Conservation (phyloP, 1,140 invertebrate genomes). For the Temnothorax longispinosus region DNA sequence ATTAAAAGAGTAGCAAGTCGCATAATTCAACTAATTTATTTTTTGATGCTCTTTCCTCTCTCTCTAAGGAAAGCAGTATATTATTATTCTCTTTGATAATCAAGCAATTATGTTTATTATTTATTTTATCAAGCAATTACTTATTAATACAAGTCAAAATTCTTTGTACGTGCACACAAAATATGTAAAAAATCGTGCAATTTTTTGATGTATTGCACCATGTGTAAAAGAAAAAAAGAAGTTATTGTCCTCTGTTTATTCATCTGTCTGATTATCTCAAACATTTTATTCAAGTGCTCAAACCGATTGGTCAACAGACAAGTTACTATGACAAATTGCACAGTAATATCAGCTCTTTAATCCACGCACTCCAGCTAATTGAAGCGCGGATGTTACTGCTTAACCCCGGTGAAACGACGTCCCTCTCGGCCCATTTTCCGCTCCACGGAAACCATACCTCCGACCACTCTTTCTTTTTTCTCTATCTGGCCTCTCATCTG, state of each 20-base stretch:
- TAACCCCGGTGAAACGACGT: slow-evolving; percentile 42
- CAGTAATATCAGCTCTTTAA: slow-evolving; percentile 70
- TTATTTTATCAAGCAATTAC: not conserved
- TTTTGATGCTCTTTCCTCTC: not conserved
- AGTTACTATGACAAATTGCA: slow-evolving; percentile 71
- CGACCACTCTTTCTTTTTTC: not conserved
- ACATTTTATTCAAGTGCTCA: not conserved
- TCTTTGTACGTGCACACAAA: not conserved
- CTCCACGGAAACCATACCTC: not conserved
- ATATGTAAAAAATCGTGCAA: not conserved
- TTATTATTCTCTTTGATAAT: slow-evolving; percentile 16
- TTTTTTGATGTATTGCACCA: not conserved
- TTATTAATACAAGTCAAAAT: not conserved
- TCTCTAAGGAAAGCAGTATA: not conserved
- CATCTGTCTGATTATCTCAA: not conserved
- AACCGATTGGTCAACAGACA: slow-evolving; percentile 49
- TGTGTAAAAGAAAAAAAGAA: not conserved
- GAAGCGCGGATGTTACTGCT: slow-evolving; percentile 79
- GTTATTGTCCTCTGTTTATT: not conserved
- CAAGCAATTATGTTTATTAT: not conserved
- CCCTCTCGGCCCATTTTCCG: slow-evolving; percentile 32
- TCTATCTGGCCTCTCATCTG: slow-evolving; percentile 76
- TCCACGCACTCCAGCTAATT: slow-evolving; percentile 83
- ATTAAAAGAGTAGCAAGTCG: slow-evolving; percentile 9
- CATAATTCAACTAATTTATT: slow-evolving; percentile 22